These are phyloP conservation scores for Ennomos erosarius DNA, from an alignment of 2,888 invertebrate genomes.

Conservation along the genomic window DNA sequence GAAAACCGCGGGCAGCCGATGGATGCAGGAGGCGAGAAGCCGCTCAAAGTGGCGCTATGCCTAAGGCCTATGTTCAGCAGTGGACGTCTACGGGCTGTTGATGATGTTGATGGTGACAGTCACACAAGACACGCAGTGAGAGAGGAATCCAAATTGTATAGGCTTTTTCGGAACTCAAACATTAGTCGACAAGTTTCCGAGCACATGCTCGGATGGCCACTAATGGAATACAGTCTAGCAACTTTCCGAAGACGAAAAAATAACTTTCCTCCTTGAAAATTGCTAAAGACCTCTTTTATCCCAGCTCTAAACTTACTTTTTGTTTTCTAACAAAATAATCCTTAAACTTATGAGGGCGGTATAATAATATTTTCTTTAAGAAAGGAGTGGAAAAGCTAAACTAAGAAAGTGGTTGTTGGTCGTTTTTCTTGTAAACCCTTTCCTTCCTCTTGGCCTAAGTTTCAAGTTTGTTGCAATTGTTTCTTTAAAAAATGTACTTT, in stretches of 20 bases:
- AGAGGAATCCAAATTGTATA: slow-evolving; percentile 64
- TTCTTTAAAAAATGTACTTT: not conserved
- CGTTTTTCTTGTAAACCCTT: slow-evolving; percentile 31
- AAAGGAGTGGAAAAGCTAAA: slow-evolving; percentile 37
- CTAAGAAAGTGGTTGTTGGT: slow-evolving; percentile 30
- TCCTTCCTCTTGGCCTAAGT: slow-evolving; percentile 17
- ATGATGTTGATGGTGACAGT: too few species aligned
- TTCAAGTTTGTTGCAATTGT: slow-evolving; percentile 19
- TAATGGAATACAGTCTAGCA: slow-evolving; percentile 72
- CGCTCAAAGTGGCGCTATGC: too few species aligned
- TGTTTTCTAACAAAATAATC: slow-evolving; percentile 53
- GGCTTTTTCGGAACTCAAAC: slow-evolving; percentile 71
- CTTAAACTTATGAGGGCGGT: slow-evolving; percentile 41
- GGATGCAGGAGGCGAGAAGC: too few species aligned
- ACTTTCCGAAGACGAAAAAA: slow-evolving; percentile 56
- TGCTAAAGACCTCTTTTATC: slow-evolving; percentile 63
- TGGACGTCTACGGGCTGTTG: too few species aligned
- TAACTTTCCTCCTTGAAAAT: slow-evolving; percentile 58
- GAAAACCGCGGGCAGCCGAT: too few species aligned
- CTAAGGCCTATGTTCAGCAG: too few species aligned
- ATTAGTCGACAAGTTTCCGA: slow-evolving; percentile 71
- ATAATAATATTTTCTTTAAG: slow-evolving; percentile 43
- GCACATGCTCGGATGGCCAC: slow-evolving; percentile 73
- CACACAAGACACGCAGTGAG: slow-evolving; percentile 1
- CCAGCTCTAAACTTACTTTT: slow-evolving; percentile 57